Evolutionary conservation across 2,113 vertebrate genomes (phyloP).

Genomic region (Ailuropoda melanoleuca): DNA sequence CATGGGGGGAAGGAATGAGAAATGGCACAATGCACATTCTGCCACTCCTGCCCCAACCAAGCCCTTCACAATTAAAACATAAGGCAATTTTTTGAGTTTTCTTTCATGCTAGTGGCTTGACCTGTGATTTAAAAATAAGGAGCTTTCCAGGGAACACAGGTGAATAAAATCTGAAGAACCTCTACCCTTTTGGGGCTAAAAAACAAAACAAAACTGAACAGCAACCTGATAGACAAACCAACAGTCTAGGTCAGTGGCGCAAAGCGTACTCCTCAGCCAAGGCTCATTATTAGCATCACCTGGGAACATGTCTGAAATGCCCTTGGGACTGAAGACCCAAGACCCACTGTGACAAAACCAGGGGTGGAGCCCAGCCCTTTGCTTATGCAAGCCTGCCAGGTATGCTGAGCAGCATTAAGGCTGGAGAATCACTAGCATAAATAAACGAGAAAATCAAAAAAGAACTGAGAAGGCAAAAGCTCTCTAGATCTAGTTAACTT

Average conservation of each 20-base stretch:
- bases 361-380: fast-evolving
- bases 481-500: neutral
- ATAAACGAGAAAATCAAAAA: neutral
- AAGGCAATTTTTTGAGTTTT: neutral
- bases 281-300: neutral
- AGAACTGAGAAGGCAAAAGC: neutral
- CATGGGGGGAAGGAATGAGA: neutral
- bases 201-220: neutral
- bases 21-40: neutral
- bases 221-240: neutral
- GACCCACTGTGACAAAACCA: neutral
- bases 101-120: neutral
- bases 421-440: neutral
- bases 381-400: neutral
- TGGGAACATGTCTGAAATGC: neutral
- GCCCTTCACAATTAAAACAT: neutral
- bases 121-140: slow-evolving; percentile 24
- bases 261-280: neutral
- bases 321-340: neutral
- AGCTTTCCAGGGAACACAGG: neutral
- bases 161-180: neutral
- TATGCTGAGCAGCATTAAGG: neutral
- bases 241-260: neutral
- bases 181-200: neutral
- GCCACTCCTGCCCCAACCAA: neutral